phyloP scores from a whole-genome alignment of 2,888 invertebrate genomes.

The Lordiphosa andalusiaca region DNA sequence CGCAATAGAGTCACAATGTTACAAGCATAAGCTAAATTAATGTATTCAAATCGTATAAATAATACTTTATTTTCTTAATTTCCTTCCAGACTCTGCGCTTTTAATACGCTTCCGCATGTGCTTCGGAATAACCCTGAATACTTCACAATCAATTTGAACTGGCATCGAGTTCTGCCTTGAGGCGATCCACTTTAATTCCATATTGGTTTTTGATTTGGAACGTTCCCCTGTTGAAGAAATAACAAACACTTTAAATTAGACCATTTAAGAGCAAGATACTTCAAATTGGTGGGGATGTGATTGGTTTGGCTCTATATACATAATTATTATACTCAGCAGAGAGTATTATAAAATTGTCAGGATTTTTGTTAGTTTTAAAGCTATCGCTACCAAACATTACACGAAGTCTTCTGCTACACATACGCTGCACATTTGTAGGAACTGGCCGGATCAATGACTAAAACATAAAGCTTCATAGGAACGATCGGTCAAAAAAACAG shows the following conservation, averaged over 20 bases:
- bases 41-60: background rate
- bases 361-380: no score
- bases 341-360: no score
- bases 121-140: slow-evolving; percentile 78
- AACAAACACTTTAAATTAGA: background rate
- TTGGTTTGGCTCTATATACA: no score
- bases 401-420: no score
- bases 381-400: no score
- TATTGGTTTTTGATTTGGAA: slow-evolving; percentile 12
- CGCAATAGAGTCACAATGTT: slow-evolving; percentile 13
- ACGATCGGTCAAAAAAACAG: no score
- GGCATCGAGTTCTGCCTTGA: slow-evolving; percentile 79
- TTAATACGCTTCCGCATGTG: slow-evolving; percentile 77
- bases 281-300: background rate
- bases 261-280: background rate
- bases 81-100: slow-evolving; percentile 71
- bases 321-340: no score
- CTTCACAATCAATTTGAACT: slow-evolving; percentile 79
- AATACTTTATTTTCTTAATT: slow-evolving; percentile 28
- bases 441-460: no score
- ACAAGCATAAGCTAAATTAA: no score
- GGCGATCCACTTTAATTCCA: slow-evolving; percentile 64
- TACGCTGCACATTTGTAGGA: no score
- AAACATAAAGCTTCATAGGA: no score
- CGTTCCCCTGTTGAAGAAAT: slow-evolving; percentile 17